phyloP scores from a whole-genome alignment of 1,140 invertebrate species.

The Notospermus geniculatus region DNA sequence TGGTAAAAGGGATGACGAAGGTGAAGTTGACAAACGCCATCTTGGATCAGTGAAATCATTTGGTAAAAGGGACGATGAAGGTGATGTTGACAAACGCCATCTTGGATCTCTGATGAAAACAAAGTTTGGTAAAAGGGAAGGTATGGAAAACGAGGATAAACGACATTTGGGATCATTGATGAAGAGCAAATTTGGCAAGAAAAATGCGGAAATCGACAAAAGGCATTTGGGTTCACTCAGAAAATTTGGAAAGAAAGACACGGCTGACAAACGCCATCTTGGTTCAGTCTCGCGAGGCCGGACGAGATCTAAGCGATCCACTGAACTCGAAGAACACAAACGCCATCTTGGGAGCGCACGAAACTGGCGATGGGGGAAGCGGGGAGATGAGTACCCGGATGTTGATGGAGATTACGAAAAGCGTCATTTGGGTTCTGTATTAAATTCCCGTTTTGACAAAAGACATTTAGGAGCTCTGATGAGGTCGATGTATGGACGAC shows the following conservation, averaged over 20 bases:
- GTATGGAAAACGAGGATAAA: not conserved
- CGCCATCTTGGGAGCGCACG: not conserved
- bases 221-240: not conserved
- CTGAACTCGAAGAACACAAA: not conserved
- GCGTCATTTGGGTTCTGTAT: constrained; percentile 2
- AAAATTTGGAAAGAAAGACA: not conserved
- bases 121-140: not conserved
- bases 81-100: constrained; percentile 6
- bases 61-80: not conserved
- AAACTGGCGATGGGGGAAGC: not conserved
- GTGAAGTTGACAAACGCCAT: not conserved
- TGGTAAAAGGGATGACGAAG: not conserved
- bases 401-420: not conserved
- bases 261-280: not conserved
- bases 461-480: not conserved
- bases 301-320: not conserved
- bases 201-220: constrained; percentile 1
- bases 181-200: not conserved
- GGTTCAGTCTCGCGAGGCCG: too few species aligned
- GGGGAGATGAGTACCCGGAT: not conserved
- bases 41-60: not conserved
- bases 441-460: constrained; percentile 8
- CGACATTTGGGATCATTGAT: not conserved
- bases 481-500: too few species aligned
- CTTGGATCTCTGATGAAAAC: not conserved